These are phyloP conservation scores for Rhopilema esculentum DNA, from an alignment of 30 jellyfish, hydroid and myxozoan species.

Conservation along the genomic window DNA sequence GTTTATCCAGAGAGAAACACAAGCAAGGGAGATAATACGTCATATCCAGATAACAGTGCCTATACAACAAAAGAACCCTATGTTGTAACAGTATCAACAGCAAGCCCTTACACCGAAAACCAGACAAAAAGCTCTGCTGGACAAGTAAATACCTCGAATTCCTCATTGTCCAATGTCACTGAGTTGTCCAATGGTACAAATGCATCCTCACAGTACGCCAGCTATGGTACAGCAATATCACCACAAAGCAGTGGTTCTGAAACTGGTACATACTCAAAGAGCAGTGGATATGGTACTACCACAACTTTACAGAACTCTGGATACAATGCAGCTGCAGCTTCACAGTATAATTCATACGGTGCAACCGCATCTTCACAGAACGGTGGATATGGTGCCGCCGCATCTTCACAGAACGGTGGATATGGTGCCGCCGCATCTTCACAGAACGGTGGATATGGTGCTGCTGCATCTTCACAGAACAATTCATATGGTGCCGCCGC, in stretches of 20 bases:
- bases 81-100: neutral
- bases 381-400: neutral
- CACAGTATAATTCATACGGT: neutral
- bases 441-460: neutral
- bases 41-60: neutral
- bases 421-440: neutral
- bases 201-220: neutral
- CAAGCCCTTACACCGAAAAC: constrained; percentile 18
- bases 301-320: neutral
- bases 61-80: constrained; percentile 1
- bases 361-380: neutral
- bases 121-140: constrained; percentile 53
- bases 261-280: neutral
- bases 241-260: neutral
- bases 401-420: neutral
- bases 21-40: neutral
- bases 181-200: neutral
- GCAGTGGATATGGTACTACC: neutral
- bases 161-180: neutral
- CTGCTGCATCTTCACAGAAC: neutral
- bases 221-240: neutral
- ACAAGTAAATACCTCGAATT: neutral
- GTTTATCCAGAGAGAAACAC: constrained; percentile 4
- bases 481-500: neutral
- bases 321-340: neutral